Evolutionary conservation across 2,888 invertebrate species (phyloP), one percentile per base, ranked within the genome.

Genomic region (Phoronis australis): DNA sequence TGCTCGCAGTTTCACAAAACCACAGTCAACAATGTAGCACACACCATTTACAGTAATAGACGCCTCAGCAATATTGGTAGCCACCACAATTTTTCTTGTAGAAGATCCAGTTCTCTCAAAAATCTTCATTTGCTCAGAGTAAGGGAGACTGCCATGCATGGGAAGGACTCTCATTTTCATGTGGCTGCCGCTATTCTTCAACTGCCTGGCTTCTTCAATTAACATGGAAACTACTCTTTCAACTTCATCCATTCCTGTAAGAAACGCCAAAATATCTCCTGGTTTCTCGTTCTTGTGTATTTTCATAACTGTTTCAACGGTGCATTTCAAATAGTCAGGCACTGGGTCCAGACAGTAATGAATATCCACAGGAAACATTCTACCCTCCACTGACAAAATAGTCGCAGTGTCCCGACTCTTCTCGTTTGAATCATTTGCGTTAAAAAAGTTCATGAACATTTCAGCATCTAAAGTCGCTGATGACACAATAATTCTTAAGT

Each of bases 11-110:
- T 96, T 97, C 44, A 94, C 92, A 79, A 93, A 99, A 1, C 97
- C 97, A 73, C 91, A 85, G 76, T 99, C 99, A 47, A 97, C 85
- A 46, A 96, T 94, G 90, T n/a, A n/a, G n/a, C n/a, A n/a, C n/a
- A n/a, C n/a, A 23, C 94, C 94, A 3, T 88, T 86, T 66, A 97
- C 93, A 0, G 97, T 97, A 20, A 97, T 85, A 1, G 95, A 94
- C 0, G 97, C 91, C 78, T 99, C 97, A 0, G 97, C 96, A 46
- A 99, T 89, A 71, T 97, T 97, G 0, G 96, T 97, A 0, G 96
- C 89, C 3, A 97, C 80, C 0, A 99, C 85, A 22, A 96, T 85
- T 79, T 96, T 97, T 25, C 97, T 80, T 0, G 85, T 83, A 27
- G 85, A 85, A 54, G 83, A 82, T 38, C 78, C 69, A 2, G 87